Percentiles rank a stretch among this genome's conserved stretches.
These are phyloP conservation scores for Hypomecis punctinalis DNA, from an alignment of 2,888 invertebrate species.

Conservation along the genomic window DNA sequence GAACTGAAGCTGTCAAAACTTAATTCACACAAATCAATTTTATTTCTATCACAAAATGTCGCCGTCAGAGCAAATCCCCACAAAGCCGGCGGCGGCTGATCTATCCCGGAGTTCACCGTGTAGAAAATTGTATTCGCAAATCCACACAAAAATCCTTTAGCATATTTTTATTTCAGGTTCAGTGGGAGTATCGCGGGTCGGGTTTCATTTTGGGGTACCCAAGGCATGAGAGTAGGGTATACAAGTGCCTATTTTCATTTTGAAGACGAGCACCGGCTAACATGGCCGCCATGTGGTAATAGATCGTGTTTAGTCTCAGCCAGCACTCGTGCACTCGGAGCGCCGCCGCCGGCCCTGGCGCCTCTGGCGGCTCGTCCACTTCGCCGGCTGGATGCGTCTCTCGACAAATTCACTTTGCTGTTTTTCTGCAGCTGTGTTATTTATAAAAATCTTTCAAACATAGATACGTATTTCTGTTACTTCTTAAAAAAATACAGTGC, in stretches of 20 bases:
- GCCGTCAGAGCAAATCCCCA: slow-evolving; percentile 66
- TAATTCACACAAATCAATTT: slow-evolving; percentile 52
- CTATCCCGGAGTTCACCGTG: slow-evolving; percentile 54
- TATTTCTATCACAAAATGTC: slow-evolving; percentile 61
- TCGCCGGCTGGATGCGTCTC: too few relatives aligned
- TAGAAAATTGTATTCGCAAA: slow-evolving; percentile 74
- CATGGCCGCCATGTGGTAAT: too few relatives aligned
- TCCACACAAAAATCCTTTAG: slow-evolving; percentile 51
- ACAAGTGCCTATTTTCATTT: background rate
- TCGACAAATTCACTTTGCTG: too few relatives aligned
- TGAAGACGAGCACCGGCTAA: too few relatives aligned
- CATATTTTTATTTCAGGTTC: slow-evolving; percentile 45
- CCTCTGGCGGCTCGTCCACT: too few relatives aligned
- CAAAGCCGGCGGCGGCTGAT: slow-evolving; percentile 63
- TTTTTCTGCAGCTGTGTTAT: too few relatives aligned
- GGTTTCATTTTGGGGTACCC: background rate
- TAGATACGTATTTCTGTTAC: too few relatives aligned
- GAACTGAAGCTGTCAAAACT: slow-evolving; percentile 33
- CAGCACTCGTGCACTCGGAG: too few relatives aligned
- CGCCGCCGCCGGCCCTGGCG: too few relatives aligned
- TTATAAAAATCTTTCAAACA: too few relatives aligned
- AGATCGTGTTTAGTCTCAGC: too few relatives aligned
- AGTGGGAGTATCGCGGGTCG: slow-evolving; percentile 27
- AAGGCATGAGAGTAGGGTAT: background rate
- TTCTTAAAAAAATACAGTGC: too few relatives aligned